Evolutionary conservation across 2,888 invertebrate species (phyloP).

Genomic region (Lasioglossum lativentre): DNA sequence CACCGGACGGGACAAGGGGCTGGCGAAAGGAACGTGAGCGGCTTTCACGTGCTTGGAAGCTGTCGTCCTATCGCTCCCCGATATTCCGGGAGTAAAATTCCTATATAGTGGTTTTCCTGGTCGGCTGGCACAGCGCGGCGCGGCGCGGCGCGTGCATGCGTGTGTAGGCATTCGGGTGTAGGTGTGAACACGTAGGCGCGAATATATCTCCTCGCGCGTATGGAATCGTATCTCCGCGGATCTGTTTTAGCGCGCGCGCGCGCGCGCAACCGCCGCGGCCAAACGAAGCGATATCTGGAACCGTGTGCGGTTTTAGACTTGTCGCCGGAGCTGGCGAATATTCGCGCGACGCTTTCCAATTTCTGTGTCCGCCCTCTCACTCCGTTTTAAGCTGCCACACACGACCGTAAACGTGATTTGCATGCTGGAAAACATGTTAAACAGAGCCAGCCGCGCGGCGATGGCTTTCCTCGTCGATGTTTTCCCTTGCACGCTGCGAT

Average conservation of each 20-base stretch:
- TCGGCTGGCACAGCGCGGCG: neutral
- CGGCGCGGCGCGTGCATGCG: neutral
- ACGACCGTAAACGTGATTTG: constrained; percentile 51
- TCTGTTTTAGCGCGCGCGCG: constrained; percentile 14
- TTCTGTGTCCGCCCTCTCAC: too few species aligned
- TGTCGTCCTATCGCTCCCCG: constrained; percentile 29
- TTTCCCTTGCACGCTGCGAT: neutral
- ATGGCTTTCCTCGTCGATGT: constrained; percentile 53
- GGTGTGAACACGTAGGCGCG: constrained; percentile 71
- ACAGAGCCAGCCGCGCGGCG: constrained; percentile 1
- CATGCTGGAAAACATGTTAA: constrained; percentile 55
- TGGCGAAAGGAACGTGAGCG: constrained; percentile 13
- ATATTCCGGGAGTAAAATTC: constrained; percentile 49
- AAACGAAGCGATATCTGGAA: too few species aligned
- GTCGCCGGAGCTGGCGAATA: too few species aligned
- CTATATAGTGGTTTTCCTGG: constrained; percentile 20
- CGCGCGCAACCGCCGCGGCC: neutral
- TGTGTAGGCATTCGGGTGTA: constrained; percentile 61
- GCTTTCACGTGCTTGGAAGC: constrained; percentile 36
- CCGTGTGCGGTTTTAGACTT: too few species aligned
- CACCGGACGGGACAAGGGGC: neutral
- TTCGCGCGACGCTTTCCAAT: too few species aligned
- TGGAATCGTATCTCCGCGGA: constrained; percentile 60
- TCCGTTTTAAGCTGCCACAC: too few species aligned
- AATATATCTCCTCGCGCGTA: constrained; percentile 68